phyloP scores from a whole-genome alignment of 2,888 invertebrate species.

The Oithona nana region DNA sequence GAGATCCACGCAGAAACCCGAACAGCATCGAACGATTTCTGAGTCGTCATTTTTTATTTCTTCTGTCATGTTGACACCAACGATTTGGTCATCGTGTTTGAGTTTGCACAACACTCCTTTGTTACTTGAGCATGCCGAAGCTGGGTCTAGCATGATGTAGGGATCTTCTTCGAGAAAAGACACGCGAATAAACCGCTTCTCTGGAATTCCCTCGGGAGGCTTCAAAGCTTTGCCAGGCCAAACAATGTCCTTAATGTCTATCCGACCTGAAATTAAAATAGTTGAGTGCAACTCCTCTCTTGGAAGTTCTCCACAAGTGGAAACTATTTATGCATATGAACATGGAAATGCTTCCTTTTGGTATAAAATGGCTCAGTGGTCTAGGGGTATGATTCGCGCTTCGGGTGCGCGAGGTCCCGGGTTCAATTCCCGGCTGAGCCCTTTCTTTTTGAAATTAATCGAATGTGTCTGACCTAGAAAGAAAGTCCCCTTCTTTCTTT shows the following conservation, averaged over 20 bases:
- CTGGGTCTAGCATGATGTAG: slow-evolving; percentile 80
- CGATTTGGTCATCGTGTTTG: slow-evolving; percentile 17
- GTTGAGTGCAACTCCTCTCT: too few species aligned
- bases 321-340: too few species aligned
- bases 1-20: slow-evolving; percentile 93
- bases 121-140: slow-evolving; percentile 78
- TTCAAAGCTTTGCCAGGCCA: slow-evolving; percentile 94
- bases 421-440: too few species aligned
- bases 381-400: too few species aligned
- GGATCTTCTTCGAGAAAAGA: slow-evolving; percentile 49
- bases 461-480: too few species aligned
- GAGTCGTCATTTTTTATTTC: slow-evolving; percentile 8
- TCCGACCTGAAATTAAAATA: slow-evolving; percentile 32
- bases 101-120: slow-evolving; percentile 72
- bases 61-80: background rate
- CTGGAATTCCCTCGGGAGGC: slow-evolving; percentile 90
- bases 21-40: slow-evolving; percentile 48
- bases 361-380: too few species aligned
- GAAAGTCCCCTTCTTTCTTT: background rate
- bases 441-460: background rate
- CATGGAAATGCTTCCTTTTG: too few species aligned
- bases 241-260: slow-evolving; percentile 90
- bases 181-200: slow-evolving; percentile 44
- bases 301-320: too few species aligned
- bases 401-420: too few species aligned